Evolutionary conservation across 2,113 vertebrate species (phyloP).

Genomic region (Gymnobelideus leadbeateri): DNA sequence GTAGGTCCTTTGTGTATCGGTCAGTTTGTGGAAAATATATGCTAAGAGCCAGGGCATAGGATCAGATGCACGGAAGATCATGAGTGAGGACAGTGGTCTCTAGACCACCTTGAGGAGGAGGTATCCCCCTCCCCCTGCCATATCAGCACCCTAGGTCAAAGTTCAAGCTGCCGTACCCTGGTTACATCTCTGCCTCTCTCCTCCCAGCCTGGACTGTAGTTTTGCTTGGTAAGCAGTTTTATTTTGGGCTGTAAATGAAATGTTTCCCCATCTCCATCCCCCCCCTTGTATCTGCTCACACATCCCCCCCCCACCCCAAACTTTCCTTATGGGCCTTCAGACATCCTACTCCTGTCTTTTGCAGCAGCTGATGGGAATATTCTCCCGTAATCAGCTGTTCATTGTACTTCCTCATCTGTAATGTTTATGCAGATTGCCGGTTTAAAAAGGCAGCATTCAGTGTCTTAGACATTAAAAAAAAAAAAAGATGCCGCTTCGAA

Average conservation of each 20-base stretch:
- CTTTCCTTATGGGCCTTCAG: constrained; percentile 27
- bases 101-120: neutral
- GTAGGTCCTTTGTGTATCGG: neutral
- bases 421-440: constrained; percentile 65
- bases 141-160: neutral
- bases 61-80: neutral
- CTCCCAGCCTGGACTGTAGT: neutral
- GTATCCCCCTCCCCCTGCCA: neutral
- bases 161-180: neutral
- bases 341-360: constrained; percentile 22
- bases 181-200: constrained; percentile 6
- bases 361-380: constrained; percentile 48
- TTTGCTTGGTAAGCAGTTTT: constrained; percentile 59
- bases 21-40: neutral
- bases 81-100: neutral
- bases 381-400: constrained; percentile 75
- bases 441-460: constrained; percentile 51
- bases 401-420: constrained; percentile 76
- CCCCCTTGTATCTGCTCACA: neutral
- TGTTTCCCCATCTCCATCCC: neutral
- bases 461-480: constrained; percentile 48
- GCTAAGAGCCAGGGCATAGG: neutral
- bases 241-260: constrained; percentile 25
- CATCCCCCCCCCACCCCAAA: neutral
- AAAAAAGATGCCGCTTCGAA: constrained; percentile 51